Evolutionary conservation across 2,888 invertebrate genomes (phyloP).

Genomic region (Mythimna vitellina): DNA sequence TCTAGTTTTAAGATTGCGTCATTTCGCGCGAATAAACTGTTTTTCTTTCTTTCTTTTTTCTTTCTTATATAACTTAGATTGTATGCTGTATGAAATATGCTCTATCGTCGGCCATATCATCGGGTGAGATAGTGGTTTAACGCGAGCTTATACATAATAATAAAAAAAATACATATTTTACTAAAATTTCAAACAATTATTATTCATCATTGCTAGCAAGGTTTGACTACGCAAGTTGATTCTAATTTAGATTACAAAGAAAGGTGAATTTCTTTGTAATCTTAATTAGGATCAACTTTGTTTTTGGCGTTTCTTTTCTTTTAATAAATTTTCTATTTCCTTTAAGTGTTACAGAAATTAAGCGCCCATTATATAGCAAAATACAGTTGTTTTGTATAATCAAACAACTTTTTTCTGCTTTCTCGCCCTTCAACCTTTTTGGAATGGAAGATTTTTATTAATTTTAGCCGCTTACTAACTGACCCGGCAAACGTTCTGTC

Average conservation of each 20-base stretch:
- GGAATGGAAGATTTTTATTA: neutral
- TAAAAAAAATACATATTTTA: too few species aligned
- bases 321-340: slow-evolving; percentile 4
- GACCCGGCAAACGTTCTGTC: too few species aligned
- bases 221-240: neutral
- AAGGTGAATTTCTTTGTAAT: slow-evolving; percentile 20
- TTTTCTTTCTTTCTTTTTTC: too few species aligned
- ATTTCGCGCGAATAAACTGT: too few species aligned
- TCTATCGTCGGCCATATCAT: too few species aligned
- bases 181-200: neutral
- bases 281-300: slow-evolving; percentile 22
- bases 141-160: too few species aligned
- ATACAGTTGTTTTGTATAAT: slow-evolving; percentile 1
- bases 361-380: neutral
- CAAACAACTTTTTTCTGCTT: neutral
- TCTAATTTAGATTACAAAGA: too few species aligned
- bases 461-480: neutral
- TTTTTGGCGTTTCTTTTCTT: neutral
- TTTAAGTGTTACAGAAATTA: slow-evolving; percentile 2
- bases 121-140: too few species aligned
- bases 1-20: too few species aligned
- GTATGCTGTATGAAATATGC: too few species aligned
- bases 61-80: too few species aligned
- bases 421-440: slow-evolving; percentile 1
- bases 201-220: neutral